phyloP scores from a whole-genome alignment of 2,113 vertebrate species.

The Lanius ludovicianus region DNA sequence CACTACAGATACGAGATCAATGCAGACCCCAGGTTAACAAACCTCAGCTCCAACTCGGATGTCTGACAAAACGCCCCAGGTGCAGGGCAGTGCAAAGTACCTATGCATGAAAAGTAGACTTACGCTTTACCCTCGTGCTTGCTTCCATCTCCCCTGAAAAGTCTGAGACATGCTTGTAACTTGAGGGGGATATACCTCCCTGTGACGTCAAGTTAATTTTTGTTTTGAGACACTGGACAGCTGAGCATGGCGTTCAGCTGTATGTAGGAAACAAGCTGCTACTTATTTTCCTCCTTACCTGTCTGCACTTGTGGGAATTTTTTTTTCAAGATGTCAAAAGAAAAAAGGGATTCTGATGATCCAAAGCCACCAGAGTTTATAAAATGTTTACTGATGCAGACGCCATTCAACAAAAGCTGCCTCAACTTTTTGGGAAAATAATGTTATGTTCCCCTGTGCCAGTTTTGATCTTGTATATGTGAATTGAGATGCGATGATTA shows the following conservation, averaged over 20 bases:
- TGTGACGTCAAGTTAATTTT: slow-evolving; percentile 57
- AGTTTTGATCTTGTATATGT: slow-evolving; percentile 58
- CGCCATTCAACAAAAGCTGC: slow-evolving; percentile 74
- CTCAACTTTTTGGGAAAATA: slow-evolving; percentile 68
- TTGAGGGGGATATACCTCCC: slow-evolving; percentile 43
- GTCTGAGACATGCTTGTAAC: slow-evolving; percentile 12
- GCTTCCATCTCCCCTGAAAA: slow-evolving; percentile 36
- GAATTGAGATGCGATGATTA: slow-evolving; percentile 23
- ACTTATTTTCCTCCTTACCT: background rate
- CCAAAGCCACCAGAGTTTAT: slow-evolving; percentile 41
- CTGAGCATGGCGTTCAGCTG: slow-evolving; percentile 73
- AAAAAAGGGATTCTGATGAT: slow-evolving; percentile 18
- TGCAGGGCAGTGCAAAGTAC: slow-evolving; percentile 5
- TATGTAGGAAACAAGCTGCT: slow-evolving; percentile 37
- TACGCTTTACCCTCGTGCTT: slow-evolving; percentile 58
- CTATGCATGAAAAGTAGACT: slow-evolving; percentile 86
- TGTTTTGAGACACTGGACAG: slow-evolving; percentile 59
- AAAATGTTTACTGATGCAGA: slow-evolving; percentile 28
- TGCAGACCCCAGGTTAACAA: slow-evolving; percentile 90
- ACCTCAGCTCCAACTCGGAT: slow-evolving; percentile 93
- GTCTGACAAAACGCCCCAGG: slow-evolving; percentile 69
- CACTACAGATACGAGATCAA: slow-evolving; percentile 98
- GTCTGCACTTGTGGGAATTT: slow-evolving; percentile 9
- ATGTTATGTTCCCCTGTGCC: slow-evolving; percentile 23
- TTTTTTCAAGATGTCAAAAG: slow-evolving; percentile 46